Conservation (phyloP, 2,888 invertebrate species). For the Caenorhabditis becei region DNA sequence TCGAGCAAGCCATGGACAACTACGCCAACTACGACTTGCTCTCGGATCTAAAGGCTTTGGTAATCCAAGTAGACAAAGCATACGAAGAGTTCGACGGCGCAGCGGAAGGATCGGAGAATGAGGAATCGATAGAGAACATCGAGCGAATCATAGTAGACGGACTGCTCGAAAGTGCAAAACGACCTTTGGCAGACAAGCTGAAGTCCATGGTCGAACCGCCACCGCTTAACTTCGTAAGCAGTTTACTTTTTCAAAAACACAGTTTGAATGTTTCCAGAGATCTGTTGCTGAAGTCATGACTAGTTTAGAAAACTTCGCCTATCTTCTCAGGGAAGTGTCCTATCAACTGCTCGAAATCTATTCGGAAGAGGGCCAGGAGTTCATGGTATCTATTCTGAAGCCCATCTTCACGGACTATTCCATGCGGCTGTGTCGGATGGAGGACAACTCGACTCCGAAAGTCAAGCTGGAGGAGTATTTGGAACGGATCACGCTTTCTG, state of each 20-base stretch:
- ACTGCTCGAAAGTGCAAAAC: conserved; percentile 46
- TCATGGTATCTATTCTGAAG: conserved; percentile 45
- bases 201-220: conserved; percentile 54
- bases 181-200: conserved; percentile 45
- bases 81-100: conserved; percentile 29
- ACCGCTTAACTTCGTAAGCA: conserved; percentile 51
- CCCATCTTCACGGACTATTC: conserved; percentile 59
- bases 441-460: conserved; percentile 43
- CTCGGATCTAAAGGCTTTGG: conserved; percentile 45
- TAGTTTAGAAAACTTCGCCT: conserved; percentile 51
- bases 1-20: conserved; percentile 34
- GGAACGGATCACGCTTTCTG: conserved; percentile 47
- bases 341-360: conserved; percentile 49
- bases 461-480: conserved; percentile 56
- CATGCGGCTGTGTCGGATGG: conserved; percentile 51
- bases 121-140: conserved; percentile 58
- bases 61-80: neutral
- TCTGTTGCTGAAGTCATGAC: conserved; percentile 48
- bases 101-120: conserved; percentile 18
- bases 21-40: conserved; percentile 47
- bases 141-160: conserved; percentile 52
- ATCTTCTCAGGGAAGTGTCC: conserved; percentile 50
- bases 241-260: neutral
- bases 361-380: conserved; percentile 35
- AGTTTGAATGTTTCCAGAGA: conserved; percentile 47